Evolutionary conservation across 2,888 invertebrate genomes (phyloP).

Genomic region (Andrena bucephala): DNA sequence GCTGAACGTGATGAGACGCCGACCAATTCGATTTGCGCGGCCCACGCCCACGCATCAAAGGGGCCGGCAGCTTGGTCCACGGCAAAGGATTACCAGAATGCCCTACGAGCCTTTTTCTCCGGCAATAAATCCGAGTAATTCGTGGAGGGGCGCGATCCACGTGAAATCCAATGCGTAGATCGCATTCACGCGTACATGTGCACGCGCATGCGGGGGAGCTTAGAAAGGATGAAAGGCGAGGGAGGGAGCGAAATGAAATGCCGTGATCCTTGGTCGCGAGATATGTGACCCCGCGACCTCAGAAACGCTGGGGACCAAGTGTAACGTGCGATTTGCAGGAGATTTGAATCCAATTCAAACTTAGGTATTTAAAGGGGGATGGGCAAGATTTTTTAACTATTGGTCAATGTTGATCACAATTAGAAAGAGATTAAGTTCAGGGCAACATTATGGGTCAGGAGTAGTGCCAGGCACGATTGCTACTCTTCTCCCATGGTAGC

Average conservation of each 20-base stretch:
- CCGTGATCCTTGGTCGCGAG: constrained; percentile 29
- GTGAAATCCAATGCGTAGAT: constrained; percentile 55
- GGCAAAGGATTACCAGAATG: constrained; percentile 77
- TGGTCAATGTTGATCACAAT: too few species aligned
- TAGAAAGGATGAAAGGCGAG: constrained; percentile 44
- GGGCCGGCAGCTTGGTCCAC: constrained; percentile 71
- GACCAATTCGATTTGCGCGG: constrained; percentile 83
- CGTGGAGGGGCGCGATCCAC: constrained; percentile 49
- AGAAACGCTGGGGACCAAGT: not conserved
- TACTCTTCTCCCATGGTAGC: too few species aligned
- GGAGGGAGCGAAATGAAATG: constrained; percentile 24
- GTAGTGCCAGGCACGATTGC: too few species aligned
- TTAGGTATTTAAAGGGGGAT: too few species aligned
- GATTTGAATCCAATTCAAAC: constrained; percentile 2
- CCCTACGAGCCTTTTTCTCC: constrained; percentile 64
- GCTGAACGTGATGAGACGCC: constrained; percentile 82
- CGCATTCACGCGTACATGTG: constrained; percentile 44
- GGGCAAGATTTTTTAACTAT: too few species aligned
- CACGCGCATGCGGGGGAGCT: constrained; percentile 11
- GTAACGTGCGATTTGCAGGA: constrained; percentile 9
- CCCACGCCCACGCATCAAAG: constrained; percentile 83
- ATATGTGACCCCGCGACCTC: constrained; percentile 27
- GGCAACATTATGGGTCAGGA: too few species aligned
- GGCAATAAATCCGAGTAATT: constrained; percentile 72
- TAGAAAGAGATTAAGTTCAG: too few species aligned